Conservation (phyloP, 2,888 invertebrate genomes). For the Neoscelio sp. region DNA sequence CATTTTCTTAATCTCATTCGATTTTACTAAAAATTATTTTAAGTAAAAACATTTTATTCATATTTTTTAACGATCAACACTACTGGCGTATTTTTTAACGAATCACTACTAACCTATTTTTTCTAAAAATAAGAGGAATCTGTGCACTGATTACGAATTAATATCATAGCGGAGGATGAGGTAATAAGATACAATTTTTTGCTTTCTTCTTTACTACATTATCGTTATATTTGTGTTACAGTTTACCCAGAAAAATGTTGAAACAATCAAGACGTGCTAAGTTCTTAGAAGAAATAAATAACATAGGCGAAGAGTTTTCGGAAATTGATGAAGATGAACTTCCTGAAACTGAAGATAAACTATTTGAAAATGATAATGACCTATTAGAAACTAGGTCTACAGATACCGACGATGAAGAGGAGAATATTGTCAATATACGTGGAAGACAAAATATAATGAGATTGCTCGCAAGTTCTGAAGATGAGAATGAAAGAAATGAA, state of each 20-base stretch:
- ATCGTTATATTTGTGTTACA: background rate
- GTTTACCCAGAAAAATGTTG: background rate
- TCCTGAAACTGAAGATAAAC: background rate
- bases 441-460: background rate
- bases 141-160: too few species aligned
- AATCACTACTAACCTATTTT: too few species aligned
- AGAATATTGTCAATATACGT: background rate
- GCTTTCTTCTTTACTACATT: background rate
- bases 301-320: background rate
- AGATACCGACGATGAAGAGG: background rate
- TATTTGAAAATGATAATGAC: background rate
- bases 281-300: background rate
- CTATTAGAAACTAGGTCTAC: too few species aligned
- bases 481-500: slow-evolving; percentile 2
- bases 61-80: too few species aligned
- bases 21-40: too few species aligned
- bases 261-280: background rate
- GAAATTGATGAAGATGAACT: slow-evolving; percentile 1
- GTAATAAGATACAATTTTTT: too few species aligned
- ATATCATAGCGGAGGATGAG: too few species aligned
- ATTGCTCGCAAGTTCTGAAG: slow-evolving; percentile 4
- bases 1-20: too few species aligned
- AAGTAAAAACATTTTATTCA: too few species aligned
- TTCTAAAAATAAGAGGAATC: too few species aligned
- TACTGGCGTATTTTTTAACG: too few species aligned